phyloP scores from a whole-genome alignment of 2,888 invertebrate genomes.

The Netelia fuscicornis region DNA sequence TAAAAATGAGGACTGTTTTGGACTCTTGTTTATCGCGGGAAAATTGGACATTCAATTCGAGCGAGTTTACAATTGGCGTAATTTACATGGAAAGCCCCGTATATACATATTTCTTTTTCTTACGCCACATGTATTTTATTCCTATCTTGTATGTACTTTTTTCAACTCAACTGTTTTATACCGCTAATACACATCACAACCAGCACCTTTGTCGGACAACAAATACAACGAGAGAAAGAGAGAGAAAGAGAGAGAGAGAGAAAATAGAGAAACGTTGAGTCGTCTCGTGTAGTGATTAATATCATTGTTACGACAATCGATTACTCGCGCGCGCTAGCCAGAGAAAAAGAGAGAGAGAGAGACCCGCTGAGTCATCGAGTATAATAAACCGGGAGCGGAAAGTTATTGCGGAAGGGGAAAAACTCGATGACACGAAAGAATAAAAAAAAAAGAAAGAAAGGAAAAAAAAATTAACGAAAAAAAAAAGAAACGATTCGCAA shows the following conservation, averaged over 20 bases:
- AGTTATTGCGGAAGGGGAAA: conserved; percentile 53
- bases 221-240: background rate
- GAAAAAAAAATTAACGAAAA: conserved; percentile 4
- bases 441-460: conserved; percentile 18
- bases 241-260: conserved; percentile 4
- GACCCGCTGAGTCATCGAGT: conserved; percentile 54
- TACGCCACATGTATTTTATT: background rate
- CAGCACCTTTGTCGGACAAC: conserved; percentile 6
- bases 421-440: conserved; percentile 48
- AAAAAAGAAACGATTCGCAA: conserved; percentile 16
- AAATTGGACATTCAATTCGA: too few species aligned
- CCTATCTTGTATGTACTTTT: background rate
- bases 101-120: background rate
- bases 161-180: conserved; percentile 3
- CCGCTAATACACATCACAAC: conserved; percentile 10
- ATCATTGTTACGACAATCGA: conserved; percentile 66
- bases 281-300: conserved; percentile 53
- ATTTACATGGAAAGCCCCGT: background rate
- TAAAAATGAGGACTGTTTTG: too few species aligned
- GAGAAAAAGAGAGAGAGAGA: background rate
- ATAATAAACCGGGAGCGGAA: conserved; percentile 59
- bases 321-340: conserved; percentile 47
- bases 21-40: too few species aligned
- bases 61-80: background rate
- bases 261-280: conserved; percentile 27